Base-by-base conservation (phyloP, 2,888 invertebrate genomes). In the Cylindroiulus punctatus region DNA sequence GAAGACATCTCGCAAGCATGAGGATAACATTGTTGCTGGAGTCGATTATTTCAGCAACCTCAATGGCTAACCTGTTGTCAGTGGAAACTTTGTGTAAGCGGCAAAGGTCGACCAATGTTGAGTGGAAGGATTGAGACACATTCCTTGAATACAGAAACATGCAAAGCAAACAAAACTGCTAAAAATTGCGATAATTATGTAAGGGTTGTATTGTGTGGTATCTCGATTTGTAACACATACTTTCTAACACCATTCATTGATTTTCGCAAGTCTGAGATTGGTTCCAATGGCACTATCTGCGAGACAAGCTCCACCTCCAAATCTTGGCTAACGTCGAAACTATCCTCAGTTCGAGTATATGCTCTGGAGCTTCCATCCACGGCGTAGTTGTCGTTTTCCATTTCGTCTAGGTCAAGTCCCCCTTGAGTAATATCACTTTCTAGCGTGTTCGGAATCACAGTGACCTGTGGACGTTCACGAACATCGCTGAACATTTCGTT, bases 1-100 rank as follows among this genome's bases (percentile, higher is more conserved):
- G 93, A 87, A 94, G 91, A 87, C 93, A 93, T 86, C 92, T 90
- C 0, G 93, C 92, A 84, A 94, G 90, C 89, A 93, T 92, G 40
- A 92, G 91, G 12, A 93, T 91, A 17, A 91, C 90, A 85, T 89
- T 90, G 57, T 88, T 88, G 84, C 87, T 19, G 91, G 89, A 57
- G 84, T 87, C 87, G 10, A 88, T 87, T 19, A 88, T 86, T 83
- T 88, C 88, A 17, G 88, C 87, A 10, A 89, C 91, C 89, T 91
- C 91, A 85, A 89, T 88, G 5, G 91, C 89, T 86, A 91, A 90
- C 81, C 91, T 88, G 87, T 90, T 91, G 85, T 91, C 90, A 86
- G 89, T 89, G n/a, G 90, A 88, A 32, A 90, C 89, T 88, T 90
- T 90, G 87, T 91, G 91, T 81, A 90, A 89, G 87, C 92, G 91